Conservation (phyloP, 1,140 invertebrate genomes). For the Leguminivora glycinivorella region DNA sequence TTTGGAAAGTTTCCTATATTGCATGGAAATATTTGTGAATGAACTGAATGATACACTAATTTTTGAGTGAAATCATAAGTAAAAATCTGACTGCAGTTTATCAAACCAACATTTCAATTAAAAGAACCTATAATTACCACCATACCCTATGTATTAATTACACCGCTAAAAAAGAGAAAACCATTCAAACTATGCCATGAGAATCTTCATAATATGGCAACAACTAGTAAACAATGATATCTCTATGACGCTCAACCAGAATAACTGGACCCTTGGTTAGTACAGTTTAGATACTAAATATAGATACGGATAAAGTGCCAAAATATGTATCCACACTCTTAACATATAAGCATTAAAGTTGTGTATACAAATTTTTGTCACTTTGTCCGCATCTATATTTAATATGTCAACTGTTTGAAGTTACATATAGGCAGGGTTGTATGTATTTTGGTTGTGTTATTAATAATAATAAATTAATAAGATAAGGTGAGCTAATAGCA, state of each 20-base stretch:
- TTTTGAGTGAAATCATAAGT: no score
- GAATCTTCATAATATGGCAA: not conserved
- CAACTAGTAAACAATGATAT: not conserved
- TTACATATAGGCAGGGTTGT: not conserved
- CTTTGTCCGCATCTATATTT: no score
- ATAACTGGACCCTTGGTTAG: not conserved
- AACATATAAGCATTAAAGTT: no score
- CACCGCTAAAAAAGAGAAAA: not conserved
- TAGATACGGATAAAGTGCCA: no score
- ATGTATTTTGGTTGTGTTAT: not conserved
- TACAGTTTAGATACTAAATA: no score
- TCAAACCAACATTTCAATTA: not conserved
- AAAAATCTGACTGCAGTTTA: no score
- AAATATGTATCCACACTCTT: no score
- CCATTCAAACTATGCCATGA: not conserved
- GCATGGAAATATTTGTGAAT: no score
- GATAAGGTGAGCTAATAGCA: slow-evolving; percentile 13
- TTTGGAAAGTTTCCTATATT: no score
- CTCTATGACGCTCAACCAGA: not conserved
- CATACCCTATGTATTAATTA: not conserved
- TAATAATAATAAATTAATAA: slow-evolving; percentile 16
- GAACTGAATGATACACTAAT: no score
- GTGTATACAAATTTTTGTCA: no score
- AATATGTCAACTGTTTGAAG: not conserved
- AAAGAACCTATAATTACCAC: not conserved